Evolutionary conservation across 2,113 vertebrate species (phyloP).

Genomic region (Dasyurus viverrinus): DNA sequence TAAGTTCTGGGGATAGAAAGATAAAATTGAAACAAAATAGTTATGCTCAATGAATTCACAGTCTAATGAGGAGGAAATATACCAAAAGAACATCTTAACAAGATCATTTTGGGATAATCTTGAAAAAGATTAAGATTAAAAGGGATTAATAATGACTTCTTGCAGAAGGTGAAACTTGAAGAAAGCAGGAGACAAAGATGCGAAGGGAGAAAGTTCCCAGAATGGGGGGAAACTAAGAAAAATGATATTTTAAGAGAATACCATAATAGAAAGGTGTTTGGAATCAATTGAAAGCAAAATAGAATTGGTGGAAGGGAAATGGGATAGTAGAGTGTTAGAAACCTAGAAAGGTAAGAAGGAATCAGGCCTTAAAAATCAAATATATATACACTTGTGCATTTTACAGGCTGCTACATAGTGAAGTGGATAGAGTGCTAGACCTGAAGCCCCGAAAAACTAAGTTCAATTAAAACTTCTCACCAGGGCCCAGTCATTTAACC

Average conservation of each 20-base stretch:
- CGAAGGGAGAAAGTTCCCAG: background rate
- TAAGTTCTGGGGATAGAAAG: background rate
- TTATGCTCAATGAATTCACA: background rate
- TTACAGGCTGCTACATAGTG: background rate
- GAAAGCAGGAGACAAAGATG: background rate
- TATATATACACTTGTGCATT: background rate
- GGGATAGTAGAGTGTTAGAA: background rate
- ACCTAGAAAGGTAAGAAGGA: background rate
- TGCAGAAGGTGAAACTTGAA: background rate
- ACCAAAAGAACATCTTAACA: background rate
- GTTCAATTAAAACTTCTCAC: background rate
- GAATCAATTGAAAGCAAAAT: background rate
- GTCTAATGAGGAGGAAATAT: background rate
- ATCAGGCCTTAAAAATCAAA: background rate
- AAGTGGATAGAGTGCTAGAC: background rate
- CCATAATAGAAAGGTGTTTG: background rate
- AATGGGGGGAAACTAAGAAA: background rate
- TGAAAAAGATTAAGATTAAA: background rate
- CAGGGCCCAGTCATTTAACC: background rate
- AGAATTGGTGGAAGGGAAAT: background rate
- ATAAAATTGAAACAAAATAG: background rate
- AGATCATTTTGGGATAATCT: background rate
- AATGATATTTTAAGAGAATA: background rate
- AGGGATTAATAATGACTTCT: background rate
- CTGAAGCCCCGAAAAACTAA: background rate